phyloP scores from a whole-genome alignment of 2,888 invertebrate species.

The Sarcophaga caerulescens region DNA sequence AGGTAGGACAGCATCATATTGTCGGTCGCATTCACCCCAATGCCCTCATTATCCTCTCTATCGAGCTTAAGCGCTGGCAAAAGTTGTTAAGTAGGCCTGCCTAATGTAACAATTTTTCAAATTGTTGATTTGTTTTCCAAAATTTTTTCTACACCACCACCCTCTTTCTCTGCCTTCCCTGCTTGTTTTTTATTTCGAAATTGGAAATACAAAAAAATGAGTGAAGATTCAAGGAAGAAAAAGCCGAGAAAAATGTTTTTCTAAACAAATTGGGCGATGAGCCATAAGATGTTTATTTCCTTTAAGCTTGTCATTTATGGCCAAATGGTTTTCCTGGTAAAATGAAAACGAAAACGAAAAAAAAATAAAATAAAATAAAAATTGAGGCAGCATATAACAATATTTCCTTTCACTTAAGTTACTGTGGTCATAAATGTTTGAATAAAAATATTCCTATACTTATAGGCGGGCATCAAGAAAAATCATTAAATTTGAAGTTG shows the following conservation, averaged over 20 bases:
- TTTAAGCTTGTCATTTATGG: conserved; percentile 41
- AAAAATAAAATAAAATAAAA: not conserved
- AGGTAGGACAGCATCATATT: conserved; percentile 30
- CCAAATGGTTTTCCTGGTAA: not conserved
- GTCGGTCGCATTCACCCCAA: not conserved
- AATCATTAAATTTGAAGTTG: conserved; percentile 12
- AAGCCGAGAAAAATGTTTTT: conserved; percentile 70
- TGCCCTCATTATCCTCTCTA: not conserved
- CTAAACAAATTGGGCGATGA: conserved; percentile 79
- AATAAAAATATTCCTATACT: conserved; percentile 70
- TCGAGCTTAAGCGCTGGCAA: conserved; percentile 43
- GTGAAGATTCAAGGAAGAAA: not conserved
- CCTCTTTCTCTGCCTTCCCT: not conserved
- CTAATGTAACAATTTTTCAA: conserved; percentile 79
- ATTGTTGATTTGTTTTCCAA: conserved; percentile 73
- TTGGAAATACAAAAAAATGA: not conserved
- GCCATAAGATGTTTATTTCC: conserved; percentile 70
- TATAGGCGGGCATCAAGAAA: not conserved
- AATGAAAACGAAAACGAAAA: not conserved
- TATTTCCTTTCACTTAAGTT: conserved; percentile 25
- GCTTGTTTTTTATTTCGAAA: not conserved
- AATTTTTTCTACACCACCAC: conserved; percentile 15
- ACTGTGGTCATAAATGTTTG: conserved; percentile 18
- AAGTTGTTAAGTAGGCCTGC: conserved; percentile 79
- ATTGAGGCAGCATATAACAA: conserved; percentile 37